Percentiles rank a stretch among this genome's conserved stretches.
These are phyloP conservation scores for Solea solea DNA, from an alignment of 2,113 vertebrate genomes.

Conservation along the genomic window DNA sequence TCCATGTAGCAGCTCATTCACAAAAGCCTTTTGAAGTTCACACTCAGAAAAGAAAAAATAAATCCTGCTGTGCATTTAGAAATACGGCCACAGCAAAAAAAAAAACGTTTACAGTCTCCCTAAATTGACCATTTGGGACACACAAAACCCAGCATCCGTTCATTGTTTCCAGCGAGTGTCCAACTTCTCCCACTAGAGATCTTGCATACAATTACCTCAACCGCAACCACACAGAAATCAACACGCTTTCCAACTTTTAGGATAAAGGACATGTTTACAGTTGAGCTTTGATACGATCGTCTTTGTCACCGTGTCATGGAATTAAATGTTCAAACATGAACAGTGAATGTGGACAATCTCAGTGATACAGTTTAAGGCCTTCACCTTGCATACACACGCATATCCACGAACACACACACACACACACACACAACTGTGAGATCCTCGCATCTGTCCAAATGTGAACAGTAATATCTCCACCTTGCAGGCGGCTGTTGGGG, in stretches of 20 bases:
- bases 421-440: constrained; percentile 53
- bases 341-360: constrained; percentile 35
- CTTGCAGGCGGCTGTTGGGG: constrained; percentile 78
- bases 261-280: constrained; percentile 18
- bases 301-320: background rate
- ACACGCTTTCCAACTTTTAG: constrained; percentile 13
- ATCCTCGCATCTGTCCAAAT: constrained; percentile 79
- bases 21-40: constrained; percentile 33
- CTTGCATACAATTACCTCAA: constrained; percentile 25
- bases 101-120: constrained; percentile 49
- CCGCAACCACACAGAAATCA: constrained; percentile 11
- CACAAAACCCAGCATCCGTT: constrained; percentile 45
- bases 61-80: constrained; percentile 57
- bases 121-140: constrained; percentile 55
- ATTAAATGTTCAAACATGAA: constrained; percentile 11
- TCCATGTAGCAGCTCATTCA: constrained; percentile 38
- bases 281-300: background rate
- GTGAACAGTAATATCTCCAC: constrained; percentile 81
- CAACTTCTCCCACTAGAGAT: constrained; percentile 29
- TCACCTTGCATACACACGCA: constrained; percentile 18
- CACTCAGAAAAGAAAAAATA: constrained; percentile 29
- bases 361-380: constrained; percentile 40
- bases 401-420: constrained; percentile 11
- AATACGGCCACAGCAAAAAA: constrained; percentile 58
- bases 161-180: constrained; percentile 39